A percentile compares a stretch with the other conserved stretches of the same genome.
These are phyloP conservation scores for Telmatochromis sp. DNA, from an alignment of 2,113 vertebrate genomes.

Conservation along the genomic window DNA sequence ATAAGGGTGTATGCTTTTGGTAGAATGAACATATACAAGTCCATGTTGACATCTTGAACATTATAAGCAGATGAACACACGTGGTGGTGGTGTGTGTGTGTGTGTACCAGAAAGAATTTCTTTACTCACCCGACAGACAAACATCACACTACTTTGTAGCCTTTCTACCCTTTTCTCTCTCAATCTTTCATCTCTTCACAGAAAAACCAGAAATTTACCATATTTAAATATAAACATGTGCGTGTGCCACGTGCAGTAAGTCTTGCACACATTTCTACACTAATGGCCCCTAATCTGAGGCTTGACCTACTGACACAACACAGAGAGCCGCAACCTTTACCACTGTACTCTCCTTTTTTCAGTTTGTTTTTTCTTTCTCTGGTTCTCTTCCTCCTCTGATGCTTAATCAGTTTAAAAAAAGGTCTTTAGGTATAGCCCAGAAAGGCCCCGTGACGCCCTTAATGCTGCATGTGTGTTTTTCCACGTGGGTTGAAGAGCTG, in stretches of 20 bases:
- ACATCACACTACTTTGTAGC: neutral
- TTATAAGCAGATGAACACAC: neutral
- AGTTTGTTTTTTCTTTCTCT: neutral
- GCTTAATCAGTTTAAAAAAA: neutral
- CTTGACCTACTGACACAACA: constrained; percentile 37
- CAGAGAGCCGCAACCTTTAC: neutral
- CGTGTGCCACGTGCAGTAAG: neutral
- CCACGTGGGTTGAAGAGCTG: constrained; percentile 51
- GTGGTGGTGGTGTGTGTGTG: neutral
- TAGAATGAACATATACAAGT: constrained; percentile 5
- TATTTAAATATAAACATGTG: neutral
- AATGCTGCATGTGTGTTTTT: constrained; percentile 33
- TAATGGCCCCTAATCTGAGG: neutral
- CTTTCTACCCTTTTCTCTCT: neutral
- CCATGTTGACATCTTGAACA: constrained; percentile 45
- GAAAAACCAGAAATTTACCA: neutral
- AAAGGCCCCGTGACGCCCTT: constrained; percentile 29
- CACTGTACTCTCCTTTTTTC: neutral
- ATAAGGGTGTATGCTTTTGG: constrained; percentile 34
- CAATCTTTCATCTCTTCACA: neutral
- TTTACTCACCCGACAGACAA: neutral
- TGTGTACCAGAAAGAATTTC: neutral
- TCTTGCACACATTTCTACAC: neutral
- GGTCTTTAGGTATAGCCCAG: constrained; percentile 1
- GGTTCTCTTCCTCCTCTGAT: neutral